Evolutionary conservation across 2,113 vertebrate genomes (phyloP), one percentile per base, ranked within the genome.

Genomic region (Zonotrichia leucophrys): DNA sequence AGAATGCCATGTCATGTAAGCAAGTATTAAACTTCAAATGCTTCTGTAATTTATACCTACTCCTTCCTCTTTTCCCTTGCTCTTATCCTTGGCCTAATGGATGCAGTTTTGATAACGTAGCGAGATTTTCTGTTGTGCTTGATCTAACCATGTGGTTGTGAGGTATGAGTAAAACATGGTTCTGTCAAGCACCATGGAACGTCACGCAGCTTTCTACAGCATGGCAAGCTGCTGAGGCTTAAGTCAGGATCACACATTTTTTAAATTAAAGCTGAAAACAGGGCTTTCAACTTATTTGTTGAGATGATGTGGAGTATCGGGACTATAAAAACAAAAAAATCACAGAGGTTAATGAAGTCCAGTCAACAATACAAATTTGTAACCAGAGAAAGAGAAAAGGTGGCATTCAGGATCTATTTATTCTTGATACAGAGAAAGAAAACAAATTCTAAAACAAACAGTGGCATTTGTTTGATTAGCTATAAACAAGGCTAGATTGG

Each of bases 111-210:
- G 98, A 97, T 98, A 97, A 97, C 92, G 97, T 92, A 98, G 99
- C 99, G 98, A 99, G 99, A 99, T 99, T 99, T 99, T 99, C 99
- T 99, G 99, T 99, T 99, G 99, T 99, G 99, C 99, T 99, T 99
- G 99, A 99, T 99, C 99, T 99, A 99, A 99, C 99, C 99, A 99
- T 99, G 99, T 99, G 99, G 98, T 99, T 99, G 98, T 98, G 97
- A 99, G 99, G 98, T 99, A 99, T 98, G 98, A 99, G 98, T 99
- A 99, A 99, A 99, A 99, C 99, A 99, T 99, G 99, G 99, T 99
- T 99, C 99, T 98, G 99, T 99, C 99, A 99, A 99, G 99, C 99
- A 99, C 99, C 99, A 99, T 99, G 99, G 99, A 99, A 99, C 98
- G 99, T 99, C 98, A 98, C 98, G 99, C 99, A 98, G 99, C 98